These are phyloP conservation scores for Corythoichthys intestinalis DNA, from an alignment of 2,113 vertebrate genomes.

Conservation along the genomic window DNA sequence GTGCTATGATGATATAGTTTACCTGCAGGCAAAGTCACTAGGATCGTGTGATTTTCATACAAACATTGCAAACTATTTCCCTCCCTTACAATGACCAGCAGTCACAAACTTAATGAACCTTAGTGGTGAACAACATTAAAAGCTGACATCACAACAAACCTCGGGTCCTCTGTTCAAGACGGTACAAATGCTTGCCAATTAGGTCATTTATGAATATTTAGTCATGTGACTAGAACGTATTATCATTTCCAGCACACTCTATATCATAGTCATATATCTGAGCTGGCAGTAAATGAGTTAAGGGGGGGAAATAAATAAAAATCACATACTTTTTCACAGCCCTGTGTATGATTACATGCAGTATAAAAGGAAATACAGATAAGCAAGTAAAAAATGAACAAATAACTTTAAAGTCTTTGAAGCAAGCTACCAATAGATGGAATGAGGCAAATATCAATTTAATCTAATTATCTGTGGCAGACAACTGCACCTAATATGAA, in stretches of 20 bases:
- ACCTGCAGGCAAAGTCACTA: background rate
- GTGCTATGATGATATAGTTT: background rate
- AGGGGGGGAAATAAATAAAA: too few species aligned
- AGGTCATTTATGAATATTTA: too few species aligned
- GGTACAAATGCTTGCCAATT: too few species aligned
- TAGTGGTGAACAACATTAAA: background rate
- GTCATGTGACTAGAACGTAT: too few species aligned
- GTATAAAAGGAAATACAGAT: too few species aligned
- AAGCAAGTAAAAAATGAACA: background rate
- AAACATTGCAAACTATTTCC: background rate
- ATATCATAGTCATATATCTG: too few species aligned
- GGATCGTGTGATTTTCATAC: background rate
- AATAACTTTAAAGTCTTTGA: background rate
- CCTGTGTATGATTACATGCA: too few species aligned
- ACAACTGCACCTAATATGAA: constrained; percentile 34
- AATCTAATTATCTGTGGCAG: constrained; percentile 22
- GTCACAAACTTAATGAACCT: background rate
- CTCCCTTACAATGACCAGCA: background rate
- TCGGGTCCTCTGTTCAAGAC: too few species aligned
- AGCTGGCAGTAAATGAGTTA: too few species aligned
- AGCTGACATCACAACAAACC: too few species aligned
- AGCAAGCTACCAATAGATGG: background rate
- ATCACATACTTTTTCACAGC: too few species aligned
- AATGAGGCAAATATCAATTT: constrained; percentile 7
- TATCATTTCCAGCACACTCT: too few species aligned